Evolutionary conservation across 30 jellyfish, hydroid and myxozoan genomes (phyloP).

Genomic region (Phacellophora camtschatica): DNA sequence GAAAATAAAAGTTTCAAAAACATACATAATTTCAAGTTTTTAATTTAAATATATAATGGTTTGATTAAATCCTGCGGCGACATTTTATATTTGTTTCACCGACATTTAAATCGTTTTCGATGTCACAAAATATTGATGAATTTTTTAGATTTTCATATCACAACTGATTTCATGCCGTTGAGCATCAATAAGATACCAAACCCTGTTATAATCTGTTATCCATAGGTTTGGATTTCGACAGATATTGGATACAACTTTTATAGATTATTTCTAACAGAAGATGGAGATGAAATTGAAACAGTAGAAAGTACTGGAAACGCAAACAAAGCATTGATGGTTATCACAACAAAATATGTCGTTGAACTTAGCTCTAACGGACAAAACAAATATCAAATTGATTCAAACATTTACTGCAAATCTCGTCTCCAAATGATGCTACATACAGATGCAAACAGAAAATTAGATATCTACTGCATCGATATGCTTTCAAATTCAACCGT

Average conservation of each 20-base stretch:
- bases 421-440: background rate
- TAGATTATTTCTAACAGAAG: conserved; percentile 5
- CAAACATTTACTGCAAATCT: background rate
- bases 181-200: background rate
- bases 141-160: background rate
- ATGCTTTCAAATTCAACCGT: background rate
- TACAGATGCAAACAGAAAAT: background rate
- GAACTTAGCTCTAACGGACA: conserved; percentile 9
- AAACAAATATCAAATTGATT: background rate
- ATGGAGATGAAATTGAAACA: background rate
- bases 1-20: no score
- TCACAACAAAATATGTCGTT: background rate
- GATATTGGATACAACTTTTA: conserved; percentile 46
- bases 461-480: background rate
- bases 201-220: background rate
- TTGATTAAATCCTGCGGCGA: no score
- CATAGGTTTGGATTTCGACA: conserved; percentile 56
- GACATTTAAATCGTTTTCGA: no score
- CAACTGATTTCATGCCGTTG: background rate
- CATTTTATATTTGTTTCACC: no score
- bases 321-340: background rate
- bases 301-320: background rate
- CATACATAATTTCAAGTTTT: no score
- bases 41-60: no score
- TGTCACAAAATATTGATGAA: no score